Conservation (phyloP, 1,140 invertebrate species). For the Mamestra configurata region DNA sequence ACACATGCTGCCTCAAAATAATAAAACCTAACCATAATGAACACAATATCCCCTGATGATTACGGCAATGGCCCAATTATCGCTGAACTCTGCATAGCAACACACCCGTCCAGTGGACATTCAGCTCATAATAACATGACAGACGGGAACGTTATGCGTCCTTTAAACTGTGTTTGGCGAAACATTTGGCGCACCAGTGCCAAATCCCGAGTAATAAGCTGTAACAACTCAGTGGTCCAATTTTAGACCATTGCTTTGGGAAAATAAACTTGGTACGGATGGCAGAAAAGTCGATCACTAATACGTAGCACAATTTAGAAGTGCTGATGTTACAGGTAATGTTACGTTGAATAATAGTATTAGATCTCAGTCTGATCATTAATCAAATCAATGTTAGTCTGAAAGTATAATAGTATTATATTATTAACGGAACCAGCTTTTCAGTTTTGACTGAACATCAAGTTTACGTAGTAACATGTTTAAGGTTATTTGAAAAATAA, state of each 20-base stretch:
- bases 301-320: neutral
- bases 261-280: neutral
- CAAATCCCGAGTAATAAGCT: slow-evolving; percentile 38
- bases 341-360: no score
- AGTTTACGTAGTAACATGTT: no score
- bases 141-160: slow-evolving; percentile 27
- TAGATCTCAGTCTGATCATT: no score
- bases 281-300: neutral
- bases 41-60: neutral
- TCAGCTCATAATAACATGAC: slow-evolving; percentile 28
- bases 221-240: slow-evolving; percentile 38
- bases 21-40: neutral
- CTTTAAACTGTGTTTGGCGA: slow-evolving; percentile 40
- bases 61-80: slow-evolving; percentile 3
- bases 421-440: no score
- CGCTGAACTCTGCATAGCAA: neutral
- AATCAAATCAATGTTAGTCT: no score
- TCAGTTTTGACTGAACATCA: no score
- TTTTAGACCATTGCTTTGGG: slow-evolving; percentile 1
- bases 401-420: no score
- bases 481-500: no score
- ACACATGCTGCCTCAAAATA: neutral
- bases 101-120: neutral
- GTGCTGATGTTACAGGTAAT: neutral
- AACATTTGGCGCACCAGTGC: slow-evolving; percentile 33